Evolutionary conservation across 2,888 invertebrate genomes (phyloP).

Genomic region (Nasonovia ribisnigri): DNA sequence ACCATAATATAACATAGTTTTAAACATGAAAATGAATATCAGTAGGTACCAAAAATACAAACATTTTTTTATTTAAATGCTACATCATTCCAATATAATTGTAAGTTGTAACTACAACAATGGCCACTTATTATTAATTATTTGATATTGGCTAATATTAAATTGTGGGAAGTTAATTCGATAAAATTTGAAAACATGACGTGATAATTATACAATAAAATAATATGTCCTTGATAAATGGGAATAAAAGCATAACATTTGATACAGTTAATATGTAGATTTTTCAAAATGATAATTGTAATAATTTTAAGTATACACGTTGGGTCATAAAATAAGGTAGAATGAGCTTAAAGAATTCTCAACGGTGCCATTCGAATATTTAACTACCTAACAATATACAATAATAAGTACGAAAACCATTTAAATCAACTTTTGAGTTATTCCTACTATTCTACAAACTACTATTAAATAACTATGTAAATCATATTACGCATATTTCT

Average conservation of each 20-base stretch:
- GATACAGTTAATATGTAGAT: neutral
- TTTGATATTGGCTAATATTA: neutral
- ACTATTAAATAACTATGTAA: neutral
- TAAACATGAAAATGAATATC: neutral
- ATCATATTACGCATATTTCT: neutral
- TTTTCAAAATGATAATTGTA: neutral
- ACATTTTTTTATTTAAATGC: neutral
- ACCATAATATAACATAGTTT: neutral
- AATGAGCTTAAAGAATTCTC: constrained; percentile 7
- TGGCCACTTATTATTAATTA: neutral
- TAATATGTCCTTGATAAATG: neutral
- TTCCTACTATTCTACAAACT: neutral
- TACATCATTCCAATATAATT: neutral
- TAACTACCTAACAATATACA: neutral
- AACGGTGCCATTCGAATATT: neutral
- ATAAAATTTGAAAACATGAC: neutral
- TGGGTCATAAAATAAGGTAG: constrained; percentile 1
- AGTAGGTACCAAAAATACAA: neutral
- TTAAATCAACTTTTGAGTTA: neutral
- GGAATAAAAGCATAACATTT: neutral
- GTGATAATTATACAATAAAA: neutral
- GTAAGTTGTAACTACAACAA: neutral
- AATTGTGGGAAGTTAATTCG: neutral
- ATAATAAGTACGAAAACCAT: neutral
- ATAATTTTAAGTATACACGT: neutral